These are phyloP conservation scores for Pseudolaguvia tuberculata DNA, from an alignment of 2,113 vertebrate genomes.

Conservation along the genomic window DNA sequence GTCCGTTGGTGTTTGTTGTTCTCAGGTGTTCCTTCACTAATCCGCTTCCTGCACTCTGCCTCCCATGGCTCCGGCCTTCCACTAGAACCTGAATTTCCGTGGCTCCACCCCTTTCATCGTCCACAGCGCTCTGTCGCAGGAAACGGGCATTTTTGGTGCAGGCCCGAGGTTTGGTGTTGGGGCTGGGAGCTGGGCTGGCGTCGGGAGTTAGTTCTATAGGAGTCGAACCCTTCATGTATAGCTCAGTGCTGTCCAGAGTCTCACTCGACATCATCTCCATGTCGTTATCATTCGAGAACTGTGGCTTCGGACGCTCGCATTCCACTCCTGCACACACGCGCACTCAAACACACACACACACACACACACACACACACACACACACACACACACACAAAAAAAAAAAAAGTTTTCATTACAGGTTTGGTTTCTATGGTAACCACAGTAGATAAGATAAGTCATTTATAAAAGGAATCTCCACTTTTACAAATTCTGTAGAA, in stretches of 20 bases:
- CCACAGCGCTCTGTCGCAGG: slow-evolving; percentile 82
- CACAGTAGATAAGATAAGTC: background rate
- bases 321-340: slow-evolving; percentile 76
- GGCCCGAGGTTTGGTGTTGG: slow-evolving; percentile 64
- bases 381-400: too few species aligned
- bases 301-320: slow-evolving; percentile 87
- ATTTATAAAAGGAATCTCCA: background rate
- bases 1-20: slow-evolving; percentile 75
- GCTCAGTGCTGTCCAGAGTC: slow-evolving; percentile 85
- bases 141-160: slow-evolving; percentile 85
- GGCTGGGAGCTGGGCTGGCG: slow-evolving; percentile 83
- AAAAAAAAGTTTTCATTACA: background rate
- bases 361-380: background rate
- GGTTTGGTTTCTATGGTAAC: background rate
- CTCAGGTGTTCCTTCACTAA: slow-evolving; percentile 54
- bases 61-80: slow-evolving; percentile 61
- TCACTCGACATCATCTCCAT: slow-evolving; percentile 87
- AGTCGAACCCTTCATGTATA: slow-evolving; percentile 87
- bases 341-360: slow-evolving; percentile 6
- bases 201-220: slow-evolving; percentile 83
- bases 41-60: slow-evolving; percentile 39
- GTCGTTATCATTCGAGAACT: slow-evolving; percentile 81
- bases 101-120: slow-evolving; percentile 72
- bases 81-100: slow-evolving; percentile 71
- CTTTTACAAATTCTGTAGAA: background rate